A percentile compares a stretch with the other conserved stretches of the same genome.
Evolutionary conservation across 1,140 invertebrate genomes (phyloP).

Genomic region (Batillaria attramentaria): DNA sequence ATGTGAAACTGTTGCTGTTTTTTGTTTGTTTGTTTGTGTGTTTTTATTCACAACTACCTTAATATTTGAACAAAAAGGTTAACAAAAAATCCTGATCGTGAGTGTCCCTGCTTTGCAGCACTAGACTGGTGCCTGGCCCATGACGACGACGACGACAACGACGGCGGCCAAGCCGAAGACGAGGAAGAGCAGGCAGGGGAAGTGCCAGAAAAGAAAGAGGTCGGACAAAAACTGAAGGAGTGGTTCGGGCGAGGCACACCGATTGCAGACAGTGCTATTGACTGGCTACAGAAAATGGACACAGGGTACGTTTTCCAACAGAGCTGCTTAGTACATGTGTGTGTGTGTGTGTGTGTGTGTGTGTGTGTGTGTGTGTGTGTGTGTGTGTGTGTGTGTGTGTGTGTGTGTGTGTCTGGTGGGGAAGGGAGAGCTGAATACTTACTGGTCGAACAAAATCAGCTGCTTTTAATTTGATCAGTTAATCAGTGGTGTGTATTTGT

Average conservation of each 20-base stretch:
- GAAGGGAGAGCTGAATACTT: too few species aligned
- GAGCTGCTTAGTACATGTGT: too few species aligned
- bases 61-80: not conserved
- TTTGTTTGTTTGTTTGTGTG: not conserved
- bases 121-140: conserved; percentile 21
- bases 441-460: too few species aligned
- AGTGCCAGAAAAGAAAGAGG: not conserved
- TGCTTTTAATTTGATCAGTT: too few species aligned
- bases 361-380: too few species aligned
- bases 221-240: not conserved
- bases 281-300: not conserved
- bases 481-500: too few species aligned
- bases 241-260: not conserved
- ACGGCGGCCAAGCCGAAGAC: not conserved
- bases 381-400: too few species aligned
- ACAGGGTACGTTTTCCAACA: not conserved
- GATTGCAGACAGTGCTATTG: conserved; percentile 4
- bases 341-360: too few species aligned
- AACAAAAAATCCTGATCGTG: not conserved
- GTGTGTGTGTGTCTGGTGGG: too few species aligned
- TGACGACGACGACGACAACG: not conserved
- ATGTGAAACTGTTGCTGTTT: not conserved
- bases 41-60: too few species aligned
- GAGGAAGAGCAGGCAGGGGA: not conserved
- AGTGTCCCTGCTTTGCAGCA: not conserved